Evolutionary conservation across 1,140 invertebrate species (phyloP), one percentile per base, ranked within the genome.

Genomic region (Ceratina calcarata): DNA sequence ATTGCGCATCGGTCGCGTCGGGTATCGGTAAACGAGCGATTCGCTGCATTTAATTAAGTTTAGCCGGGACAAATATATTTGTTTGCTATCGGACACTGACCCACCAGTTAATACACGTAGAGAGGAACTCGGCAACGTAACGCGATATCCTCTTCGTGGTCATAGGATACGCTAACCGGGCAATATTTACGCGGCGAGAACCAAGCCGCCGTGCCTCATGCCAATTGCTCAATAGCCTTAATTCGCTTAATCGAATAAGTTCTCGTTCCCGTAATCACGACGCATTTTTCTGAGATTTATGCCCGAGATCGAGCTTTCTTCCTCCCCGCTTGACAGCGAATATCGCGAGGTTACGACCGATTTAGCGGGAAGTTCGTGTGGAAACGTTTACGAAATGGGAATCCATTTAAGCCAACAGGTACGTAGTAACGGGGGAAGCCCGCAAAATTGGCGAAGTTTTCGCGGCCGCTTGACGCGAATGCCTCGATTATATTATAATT

Each of bases 401-500:
- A 76, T 37, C 49, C 64, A 76, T 32, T 75, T 55, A 27, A 27
- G 2, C 53, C 73, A 37, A 66, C 55, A 69, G 27, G 27, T 32
- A 83, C 72, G 66, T 45, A 70, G 64, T 70, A 32, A 32, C 27
- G 27, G 27, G 27, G 27, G 4, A 32, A 32, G 45, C 53, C 57
- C 32, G 64, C 16, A 22, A 20, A 58, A 62, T 62, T 53, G 57
- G 10, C 58, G 66, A 13, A 6, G 68, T 32, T 61, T 10, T 51
- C 4, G 49, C 16, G 58, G 10, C 10, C 57, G 60, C 51, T 45
- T 10, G 37, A 45, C 37, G 37, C 6, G 37, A 45, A 6, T 45
- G 37, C 37, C 37, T 45, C 37, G 37, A 45, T 45, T 45, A 45
- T 45, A 80, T 80, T 82, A 82, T 73, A 75, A 84, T 84, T 80